These are phyloP conservation scores for Reinhardtius hippoglossoides DNA, from an alignment of 2,113 vertebrate genomes.

Conservation along the genomic window DNA sequence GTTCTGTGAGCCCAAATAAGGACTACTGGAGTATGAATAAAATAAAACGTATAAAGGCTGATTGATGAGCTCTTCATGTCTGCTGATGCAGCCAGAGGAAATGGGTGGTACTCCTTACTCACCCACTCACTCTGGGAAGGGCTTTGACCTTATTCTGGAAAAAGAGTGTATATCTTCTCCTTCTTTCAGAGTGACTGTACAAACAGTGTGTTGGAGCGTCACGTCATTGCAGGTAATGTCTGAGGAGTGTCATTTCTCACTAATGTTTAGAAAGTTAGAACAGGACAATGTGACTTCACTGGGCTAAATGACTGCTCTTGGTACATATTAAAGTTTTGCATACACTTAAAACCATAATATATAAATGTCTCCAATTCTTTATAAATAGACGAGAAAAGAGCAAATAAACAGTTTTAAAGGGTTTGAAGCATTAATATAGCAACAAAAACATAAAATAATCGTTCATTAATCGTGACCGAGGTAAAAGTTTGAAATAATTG, in stretches of 20 bases:
- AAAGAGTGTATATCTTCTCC: constrained; percentile 37
- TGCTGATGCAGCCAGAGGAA: constrained; percentile 52
- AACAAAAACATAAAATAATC: too few species aligned
- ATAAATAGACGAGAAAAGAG: too few species aligned
- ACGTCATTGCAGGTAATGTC: constrained; percentile 34
- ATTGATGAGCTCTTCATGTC: constrained; percentile 51
- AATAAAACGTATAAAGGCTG: constrained; percentile 55
- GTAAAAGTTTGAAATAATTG: too few species aligned
- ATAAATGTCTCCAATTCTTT: too few species aligned
- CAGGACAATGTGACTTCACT: too few species aligned
- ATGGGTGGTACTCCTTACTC: constrained; percentile 52
- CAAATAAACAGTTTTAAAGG: too few species aligned
- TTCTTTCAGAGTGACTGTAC: constrained; percentile 27
- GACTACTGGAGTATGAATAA: constrained; percentile 55
- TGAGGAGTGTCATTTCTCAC: neutral
- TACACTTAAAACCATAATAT: too few species aligned
- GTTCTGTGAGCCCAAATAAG: constrained; percentile 71
- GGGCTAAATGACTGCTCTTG: too few species aligned
- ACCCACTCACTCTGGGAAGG: constrained; percentile 32
- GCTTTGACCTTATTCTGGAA: constrained; percentile 66
- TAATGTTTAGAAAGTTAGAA: neutral
- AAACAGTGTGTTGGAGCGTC: constrained; percentile 19
- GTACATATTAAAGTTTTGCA: too few species aligned
- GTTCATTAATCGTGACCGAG: too few species aligned
- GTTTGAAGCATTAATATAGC: too few species aligned